Percentiles rank a stretch among this genome's conserved stretches.
phyloP scores from a whole-genome alignment of 2,797 vertebrate species.

The Aplochiton taeniatus region DNA sequence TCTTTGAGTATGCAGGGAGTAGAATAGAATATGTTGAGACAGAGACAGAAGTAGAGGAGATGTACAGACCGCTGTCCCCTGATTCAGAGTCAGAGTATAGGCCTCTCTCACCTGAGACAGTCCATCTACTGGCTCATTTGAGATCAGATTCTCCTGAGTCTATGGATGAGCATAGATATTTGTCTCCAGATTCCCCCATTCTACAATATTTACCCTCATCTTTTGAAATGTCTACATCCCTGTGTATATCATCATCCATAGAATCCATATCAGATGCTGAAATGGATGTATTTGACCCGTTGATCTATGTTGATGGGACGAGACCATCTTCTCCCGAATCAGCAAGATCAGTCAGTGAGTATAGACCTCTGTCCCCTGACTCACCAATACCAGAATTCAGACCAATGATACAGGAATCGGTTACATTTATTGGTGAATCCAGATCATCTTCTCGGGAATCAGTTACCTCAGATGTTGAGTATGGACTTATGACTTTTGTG shows the following conservation, averaged over 20 bases:
- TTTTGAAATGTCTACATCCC: slow-evolving; percentile 6
- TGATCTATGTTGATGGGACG: not conserved
- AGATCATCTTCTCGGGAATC: slow-evolving; percentile 40
- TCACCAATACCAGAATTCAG: slow-evolving; percentile 1
- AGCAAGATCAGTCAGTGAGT: slow-evolving; percentile 4
- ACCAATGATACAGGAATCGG: not conserved
- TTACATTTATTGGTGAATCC: slow-evolving; percentile 34
- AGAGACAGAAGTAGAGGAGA: slow-evolving; percentile 9
- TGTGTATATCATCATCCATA: slow-evolving; percentile 22
- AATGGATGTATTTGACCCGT: slow-evolving; percentile 15
- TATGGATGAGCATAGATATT: slow-evolving; percentile 11
- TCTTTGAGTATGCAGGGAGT: slow-evolving; percentile 48
- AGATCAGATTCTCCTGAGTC: slow-evolving; percentile 35
- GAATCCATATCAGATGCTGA: slow-evolving; percentile 41
- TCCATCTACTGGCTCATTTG: slow-evolving; percentile 14
- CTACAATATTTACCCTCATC: slow-evolving; percentile 11
- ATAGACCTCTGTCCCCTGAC: not conserved
- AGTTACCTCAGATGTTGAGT: slow-evolving; percentile 12
- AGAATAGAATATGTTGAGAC: slow-evolving; percentile 42
- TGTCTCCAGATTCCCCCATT: slow-evolving; percentile 38
- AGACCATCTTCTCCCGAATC: slow-evolving; percentile 18
- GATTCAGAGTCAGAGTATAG: slow-evolving; percentile 31
- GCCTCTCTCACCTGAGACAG: slow-evolving; percentile 19
- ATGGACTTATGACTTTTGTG: not conserved
- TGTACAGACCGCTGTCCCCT: slow-evolving; percentile 21